Base-by-base conservation (phyloP, 2,888 invertebrate species). In the Lumbricus terrestris region DNA sequence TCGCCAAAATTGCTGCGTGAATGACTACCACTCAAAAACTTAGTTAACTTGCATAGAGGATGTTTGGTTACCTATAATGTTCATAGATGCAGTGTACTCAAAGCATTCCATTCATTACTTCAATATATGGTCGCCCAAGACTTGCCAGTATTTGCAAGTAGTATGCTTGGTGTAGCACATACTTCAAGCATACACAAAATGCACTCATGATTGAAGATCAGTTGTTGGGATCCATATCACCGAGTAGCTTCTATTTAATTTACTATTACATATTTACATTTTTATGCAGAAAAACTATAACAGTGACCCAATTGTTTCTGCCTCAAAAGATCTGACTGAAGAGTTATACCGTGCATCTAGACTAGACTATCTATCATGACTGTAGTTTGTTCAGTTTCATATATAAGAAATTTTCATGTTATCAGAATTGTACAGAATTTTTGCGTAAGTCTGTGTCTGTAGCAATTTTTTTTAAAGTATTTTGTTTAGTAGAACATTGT, bases 361-460 rank as follows among this genome's bases (percentile, higher is more conserved):
- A n/a, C 69, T 69, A 69, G 69, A 69, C 69, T 69, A 69, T 69
- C 69, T 69, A n/a, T 69, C 69, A 69, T n/a, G 69, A 69, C 69
- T 69, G n/a, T 69, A 69, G 69, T 69, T 69, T n/a, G 69, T 69
- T n/a, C 29, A n/a, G 69, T 69, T 69, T n/a, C 29, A n/a, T 69
- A 69, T 69, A 8, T 69, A 69, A 69, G 29, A 69, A 29, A 69
- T 69, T 69, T 69, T 29, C n/a, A 69, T n/a, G 29, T 69, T 29
- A 69, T 69, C 69, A 29, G 69, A 69, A 69, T 69, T 69, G 69
- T 69, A 69, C 69, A 69, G 69, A 69, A 69, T 69, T 47, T 69
- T n/a, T 69, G n/a, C 13, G 69, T 69, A 69, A 69, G 69, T 69
- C 69, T n/a, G n/a, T 69, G 69, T 69, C 5, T n/a, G n/a, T n/a